Base-by-base conservation (phyloP, 2,888 invertebrate genomes). In the Seira ritae region DNA sequence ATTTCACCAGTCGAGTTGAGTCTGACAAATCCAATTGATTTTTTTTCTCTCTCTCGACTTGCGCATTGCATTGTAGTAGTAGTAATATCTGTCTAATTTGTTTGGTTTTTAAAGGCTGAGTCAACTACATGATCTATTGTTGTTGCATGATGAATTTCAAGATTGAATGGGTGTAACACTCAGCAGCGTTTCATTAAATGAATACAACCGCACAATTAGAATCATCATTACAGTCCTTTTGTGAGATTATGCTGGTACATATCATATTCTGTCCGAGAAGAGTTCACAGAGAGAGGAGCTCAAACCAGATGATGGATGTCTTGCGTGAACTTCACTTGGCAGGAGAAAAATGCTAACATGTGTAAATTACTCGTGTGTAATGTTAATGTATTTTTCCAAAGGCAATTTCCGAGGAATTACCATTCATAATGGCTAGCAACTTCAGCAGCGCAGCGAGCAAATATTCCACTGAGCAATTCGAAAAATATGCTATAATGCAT, bases 401-500 rank as follows among this genome's bases (percentile, higher is more conserved):
- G 68, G 24, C 75, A 68, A 55, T 46, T 77, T 77, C 15, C 24
- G 67, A 69, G 62, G 37, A 67, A 55, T 79, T 66, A 72, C 72
- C 71, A 67, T 72, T 19, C 67, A 65, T 79, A 72, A 79, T 79
- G 55, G 71, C 50, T 65, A 55, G 68, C 78, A 71, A 68, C 67
- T n/a, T n/a, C n/a, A n/a, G n/a, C n/a, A n/a, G n/a, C n/a, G 42
- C 12, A 42, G 42, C 12, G 42, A 42, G 12, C 42, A 42, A 70
- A 22, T 68, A 60, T 68, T 66, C 66, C 65, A 71, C 65, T 65
- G 70, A 72, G 79, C 50, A 50, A 31, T 72, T 72, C 37, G 23
- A 79, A 42, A 69, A 65, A 67, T 42, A 42, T 42, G 42, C 6
- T 42, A 42, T 6, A 42, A 42, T 42, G 42, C 6, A 42, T 42